Conservation (phyloP, 2,797 vertebrate species). For the Notoglanidium macrostoma region DNA sequence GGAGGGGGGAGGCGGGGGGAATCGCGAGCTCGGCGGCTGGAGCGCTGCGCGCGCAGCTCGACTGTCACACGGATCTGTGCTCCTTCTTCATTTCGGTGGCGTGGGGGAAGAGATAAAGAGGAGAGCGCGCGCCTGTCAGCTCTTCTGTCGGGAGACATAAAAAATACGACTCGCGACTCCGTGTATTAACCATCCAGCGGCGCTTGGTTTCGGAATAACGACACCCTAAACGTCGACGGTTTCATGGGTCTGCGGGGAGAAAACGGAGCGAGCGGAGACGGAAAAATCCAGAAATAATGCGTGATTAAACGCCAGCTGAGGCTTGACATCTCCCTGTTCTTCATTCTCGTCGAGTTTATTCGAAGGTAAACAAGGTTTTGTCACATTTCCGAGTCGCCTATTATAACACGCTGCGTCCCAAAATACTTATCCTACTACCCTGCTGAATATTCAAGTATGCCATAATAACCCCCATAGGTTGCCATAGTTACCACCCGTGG, state of each 20-base stretch:
- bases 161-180: not conserved
- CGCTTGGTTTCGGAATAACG: not conserved
- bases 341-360: not conserved
- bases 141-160: not conserved
- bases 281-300: slow-evolving; percentile 32
- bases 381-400: not conserved
- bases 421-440: not conserved
- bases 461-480: not conserved
- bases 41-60: slow-evolving; percentile 73
- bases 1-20: slow-evolving; percentile 33
- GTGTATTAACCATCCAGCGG: not conserved
- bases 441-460: not conserved
- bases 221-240: not conserved
- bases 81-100: slow-evolving; percentile 43
- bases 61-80: slow-evolving; percentile 56
- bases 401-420: not conserved
- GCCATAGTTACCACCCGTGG: slow-evolving; percentile 13
- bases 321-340: slow-evolving; percentile 1
- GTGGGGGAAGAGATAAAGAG: slow-evolving; percentile 35
- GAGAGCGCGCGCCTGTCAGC: slow-evolving; percentile 52
- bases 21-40: slow-evolving; percentile 3
- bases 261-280: slow-evolving; percentile 1
- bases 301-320: not conserved
- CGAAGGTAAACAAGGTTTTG: slow-evolving; percentile 22
- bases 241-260: slow-evolving; percentile 14